Evolutionary conservation across 92 coral and sea anemone species (phyloP).

Genomic region (Epizoanthus rinbou): DNA sequence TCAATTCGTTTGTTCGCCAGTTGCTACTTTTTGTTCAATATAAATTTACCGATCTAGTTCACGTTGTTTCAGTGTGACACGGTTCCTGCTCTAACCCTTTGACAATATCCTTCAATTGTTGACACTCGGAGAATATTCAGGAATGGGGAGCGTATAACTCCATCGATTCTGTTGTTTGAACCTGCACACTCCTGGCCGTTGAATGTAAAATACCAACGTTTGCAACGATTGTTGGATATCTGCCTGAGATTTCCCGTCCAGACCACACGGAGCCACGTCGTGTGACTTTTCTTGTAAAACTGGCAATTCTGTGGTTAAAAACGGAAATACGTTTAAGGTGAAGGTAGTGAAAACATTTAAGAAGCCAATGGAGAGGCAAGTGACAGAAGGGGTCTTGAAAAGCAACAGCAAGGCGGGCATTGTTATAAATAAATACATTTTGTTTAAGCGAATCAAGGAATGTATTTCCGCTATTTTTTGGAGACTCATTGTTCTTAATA

Average conservation of each 20-base stretch:
- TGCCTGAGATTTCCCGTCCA: constrained; percentile 11
- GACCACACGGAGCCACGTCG: not conserved
- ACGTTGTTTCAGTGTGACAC: too few relatives aligned
- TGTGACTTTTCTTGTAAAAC: not conserved
- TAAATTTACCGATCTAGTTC: too few relatives aligned
- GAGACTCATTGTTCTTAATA: too few relatives aligned
- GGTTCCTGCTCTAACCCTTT: not conserved
- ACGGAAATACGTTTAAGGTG: not conserved
- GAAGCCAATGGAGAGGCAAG: not conserved
- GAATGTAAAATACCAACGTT: not conserved
- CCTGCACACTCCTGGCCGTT: not conserved
- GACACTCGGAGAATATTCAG: constrained; percentile 1
- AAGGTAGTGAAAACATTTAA: not conserved
- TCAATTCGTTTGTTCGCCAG: too few relatives aligned
- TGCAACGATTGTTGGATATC: not conserved
- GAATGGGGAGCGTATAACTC: not conserved
- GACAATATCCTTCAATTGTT: constrained; percentile 8
- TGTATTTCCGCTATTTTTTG: too few relatives aligned
- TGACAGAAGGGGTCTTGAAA: not conserved
- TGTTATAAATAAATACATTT: too few relatives aligned
- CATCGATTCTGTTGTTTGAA: not conserved
- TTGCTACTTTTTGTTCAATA: too few relatives aligned
- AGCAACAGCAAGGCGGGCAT: not conserved
- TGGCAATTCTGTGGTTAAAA: not conserved
- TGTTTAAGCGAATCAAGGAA: too few relatives aligned